Conservation (phyloP, 2,113 vertebrate genomes). For the Zapornia atra region DNA sequence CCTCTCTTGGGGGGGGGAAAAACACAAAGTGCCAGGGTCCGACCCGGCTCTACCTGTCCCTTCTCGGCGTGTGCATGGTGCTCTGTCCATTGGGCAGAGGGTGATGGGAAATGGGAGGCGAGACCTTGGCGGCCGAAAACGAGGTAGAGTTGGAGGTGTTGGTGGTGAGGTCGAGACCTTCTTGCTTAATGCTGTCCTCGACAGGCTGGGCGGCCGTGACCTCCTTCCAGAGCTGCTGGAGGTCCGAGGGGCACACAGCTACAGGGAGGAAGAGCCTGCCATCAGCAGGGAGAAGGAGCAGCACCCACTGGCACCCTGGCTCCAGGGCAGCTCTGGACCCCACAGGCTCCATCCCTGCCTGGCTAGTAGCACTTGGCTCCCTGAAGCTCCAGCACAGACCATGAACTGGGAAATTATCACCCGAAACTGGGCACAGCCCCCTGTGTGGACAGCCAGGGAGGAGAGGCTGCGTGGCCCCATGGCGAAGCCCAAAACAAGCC, state of each 20-base stretch:
- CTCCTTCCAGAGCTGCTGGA: conserved; percentile 98
- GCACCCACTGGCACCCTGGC: not conserved
- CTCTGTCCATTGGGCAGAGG: conserved; percentile 94
- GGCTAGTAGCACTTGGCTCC: not conserved
- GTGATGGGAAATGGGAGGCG: conserved; percentile 92
- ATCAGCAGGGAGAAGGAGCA: not conserved
- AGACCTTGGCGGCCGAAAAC: conserved; percentile 92
- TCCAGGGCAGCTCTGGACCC: not conserved
- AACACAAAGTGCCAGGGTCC: not conserved
- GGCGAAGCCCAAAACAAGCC: not conserved
- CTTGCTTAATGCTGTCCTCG: conserved; percentile 94
- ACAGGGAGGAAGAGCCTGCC: accelerated
- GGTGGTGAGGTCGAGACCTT: conserved; percentile 97
- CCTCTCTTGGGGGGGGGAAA: not conserved
- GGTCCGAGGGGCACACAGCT: conserved; percentile 95
- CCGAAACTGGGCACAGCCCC: not conserved
- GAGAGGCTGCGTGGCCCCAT: accelerated
- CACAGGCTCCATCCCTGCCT: accelerated
- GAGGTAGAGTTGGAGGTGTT: conserved; percentile 97
- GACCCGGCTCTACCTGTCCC: conserved; percentile 87
- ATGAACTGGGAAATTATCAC: not conserved
- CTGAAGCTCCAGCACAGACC: accelerated
- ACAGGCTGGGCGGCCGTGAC: conserved; percentile 86
- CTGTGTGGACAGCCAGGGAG: accelerated
- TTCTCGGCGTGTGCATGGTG: conserved; percentile 92